Evolutionary conservation across 2,113 vertebrate species (phyloP).

Genomic region (Seriola rivoliana): DNA sequence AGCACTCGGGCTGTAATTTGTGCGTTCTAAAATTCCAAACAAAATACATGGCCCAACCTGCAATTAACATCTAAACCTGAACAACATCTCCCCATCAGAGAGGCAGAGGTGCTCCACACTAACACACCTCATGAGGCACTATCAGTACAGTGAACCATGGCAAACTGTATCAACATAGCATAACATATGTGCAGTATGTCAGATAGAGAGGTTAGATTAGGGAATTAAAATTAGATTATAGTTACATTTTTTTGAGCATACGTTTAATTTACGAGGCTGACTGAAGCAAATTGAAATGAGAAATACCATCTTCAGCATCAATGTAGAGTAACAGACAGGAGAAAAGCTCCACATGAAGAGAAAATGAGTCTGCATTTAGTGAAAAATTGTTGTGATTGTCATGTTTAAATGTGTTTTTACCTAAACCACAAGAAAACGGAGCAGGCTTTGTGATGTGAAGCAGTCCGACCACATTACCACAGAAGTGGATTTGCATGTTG

Average conservation of each 20-base stretch:
- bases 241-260: not conserved
- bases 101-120: not conserved
- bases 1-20: conserved; percentile 58
- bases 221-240: not conserved
- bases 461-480: not conserved
- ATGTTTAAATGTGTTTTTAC: not conserved
- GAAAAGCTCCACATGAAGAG: not conserved
- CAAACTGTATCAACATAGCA: not conserved
- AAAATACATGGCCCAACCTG: conserved; percentile 53
- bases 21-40: conserved; percentile 63
- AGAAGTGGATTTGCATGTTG: conserved; percentile 5
- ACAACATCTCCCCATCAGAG: conserved; percentile 6
- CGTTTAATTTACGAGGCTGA: not conserved
- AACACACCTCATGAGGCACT: not conserved
- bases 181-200: not conserved
- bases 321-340: not conserved
- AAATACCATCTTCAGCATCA: not conserved
- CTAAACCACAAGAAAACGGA: not conserved
- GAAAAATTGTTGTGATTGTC: not conserved
- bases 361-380: not conserved
- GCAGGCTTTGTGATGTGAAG: not conserved
- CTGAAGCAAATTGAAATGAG: not conserved
- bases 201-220: not conserved
- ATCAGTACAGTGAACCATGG: not conserved
- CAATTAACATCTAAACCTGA: conserved; percentile 50